A percentile compares a stretch with the other conserved stretches of the same genome.
Conservation (phyloP, 2,113 vertebrate species). For the Spheniscus mendiculus region DNA sequence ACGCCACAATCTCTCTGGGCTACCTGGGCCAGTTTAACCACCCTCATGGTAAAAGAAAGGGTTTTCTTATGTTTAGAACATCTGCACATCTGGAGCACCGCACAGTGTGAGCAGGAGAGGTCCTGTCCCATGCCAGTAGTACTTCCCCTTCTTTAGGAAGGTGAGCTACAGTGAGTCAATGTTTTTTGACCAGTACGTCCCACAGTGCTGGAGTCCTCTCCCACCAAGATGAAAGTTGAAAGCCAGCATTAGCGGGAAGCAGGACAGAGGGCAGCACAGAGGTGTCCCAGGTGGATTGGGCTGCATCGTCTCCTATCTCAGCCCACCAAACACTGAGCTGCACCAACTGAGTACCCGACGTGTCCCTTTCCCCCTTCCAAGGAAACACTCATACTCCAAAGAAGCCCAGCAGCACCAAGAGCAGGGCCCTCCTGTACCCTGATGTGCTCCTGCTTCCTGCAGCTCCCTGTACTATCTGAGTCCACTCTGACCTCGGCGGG, state of each 20-base stretch:
- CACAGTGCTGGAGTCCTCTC: background rate
- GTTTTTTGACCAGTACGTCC: background rate
- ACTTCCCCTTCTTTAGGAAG: background rate
- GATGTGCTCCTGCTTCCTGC: background rate
- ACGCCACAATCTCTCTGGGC: background rate
- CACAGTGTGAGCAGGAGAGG: background rate
- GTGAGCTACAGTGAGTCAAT: background rate
- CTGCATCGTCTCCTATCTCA: background rate
- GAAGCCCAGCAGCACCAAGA: background rate
- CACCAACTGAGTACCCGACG: background rate
- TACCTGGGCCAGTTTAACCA: background rate
- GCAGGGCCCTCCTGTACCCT: background rate
- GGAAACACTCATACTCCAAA: background rate
- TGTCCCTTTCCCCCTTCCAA: background rate
- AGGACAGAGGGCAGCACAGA: background rate
- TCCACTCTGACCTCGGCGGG: fast-evolving
- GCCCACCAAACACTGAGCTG: background rate
- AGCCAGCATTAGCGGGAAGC: background rate
- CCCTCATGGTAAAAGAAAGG: background rate
- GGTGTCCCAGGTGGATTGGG: background rate
- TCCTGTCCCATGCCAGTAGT: background rate
- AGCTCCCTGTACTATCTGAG: background rate
- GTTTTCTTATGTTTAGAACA: background rate
- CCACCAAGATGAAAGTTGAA: background rate
- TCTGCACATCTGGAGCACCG: background rate